Evolutionary conservation across 1,140 invertebrate species (phyloP).

Genomic region (Bactericera cockerelli): DNA sequence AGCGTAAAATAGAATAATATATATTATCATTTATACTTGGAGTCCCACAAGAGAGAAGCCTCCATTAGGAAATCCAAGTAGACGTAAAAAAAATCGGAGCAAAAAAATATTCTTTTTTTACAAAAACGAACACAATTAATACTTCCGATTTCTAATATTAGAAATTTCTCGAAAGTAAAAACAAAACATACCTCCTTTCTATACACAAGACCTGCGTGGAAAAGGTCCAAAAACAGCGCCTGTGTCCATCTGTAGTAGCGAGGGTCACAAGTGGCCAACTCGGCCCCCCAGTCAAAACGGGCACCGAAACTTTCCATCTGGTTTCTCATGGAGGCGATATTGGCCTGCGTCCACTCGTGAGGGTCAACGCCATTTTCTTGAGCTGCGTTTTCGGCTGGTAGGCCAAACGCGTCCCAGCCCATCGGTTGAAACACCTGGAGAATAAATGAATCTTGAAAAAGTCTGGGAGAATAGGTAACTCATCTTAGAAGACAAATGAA

Average conservation of each 20-base stretch:
- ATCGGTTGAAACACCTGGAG: slow-evolving; percentile 80
- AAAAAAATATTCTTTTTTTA: no score
- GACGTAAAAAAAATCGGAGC: no score
- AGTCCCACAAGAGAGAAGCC: no score
- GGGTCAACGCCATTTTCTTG: slow-evolving; percentile 65
- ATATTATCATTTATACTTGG: no score
- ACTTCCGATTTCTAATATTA: no score
- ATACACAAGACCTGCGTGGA: slow-evolving; percentile 69
- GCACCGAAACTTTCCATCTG: slow-evolving; percentile 70
- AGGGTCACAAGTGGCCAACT: slow-evolving; percentile 62
- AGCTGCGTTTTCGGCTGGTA: slow-evolving; percentile 98
- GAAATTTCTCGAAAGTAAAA: no score
- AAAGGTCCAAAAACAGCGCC: slow-evolving; percentile 81
- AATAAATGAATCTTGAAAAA: slow-evolving; percentile 18
- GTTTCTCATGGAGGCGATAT: slow-evolving; percentile 78
- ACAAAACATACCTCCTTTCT: slow-evolving; percentile 71
- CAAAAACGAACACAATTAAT: no score
- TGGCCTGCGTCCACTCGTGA: slow-evolving; percentile 69
- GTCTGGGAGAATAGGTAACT: not conserved
- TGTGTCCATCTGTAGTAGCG: slow-evolving; percentile 90
- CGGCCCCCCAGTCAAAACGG: slow-evolving; percentile 87
- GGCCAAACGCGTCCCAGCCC: slow-evolving; percentile 98
- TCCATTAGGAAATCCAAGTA: no score
- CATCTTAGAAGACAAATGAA: no score
- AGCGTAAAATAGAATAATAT: no score